Evolutionary conservation across 1,140 invertebrate genomes (phyloP).

Genomic region (Leptinotarsa undecemlineata): DNA sequence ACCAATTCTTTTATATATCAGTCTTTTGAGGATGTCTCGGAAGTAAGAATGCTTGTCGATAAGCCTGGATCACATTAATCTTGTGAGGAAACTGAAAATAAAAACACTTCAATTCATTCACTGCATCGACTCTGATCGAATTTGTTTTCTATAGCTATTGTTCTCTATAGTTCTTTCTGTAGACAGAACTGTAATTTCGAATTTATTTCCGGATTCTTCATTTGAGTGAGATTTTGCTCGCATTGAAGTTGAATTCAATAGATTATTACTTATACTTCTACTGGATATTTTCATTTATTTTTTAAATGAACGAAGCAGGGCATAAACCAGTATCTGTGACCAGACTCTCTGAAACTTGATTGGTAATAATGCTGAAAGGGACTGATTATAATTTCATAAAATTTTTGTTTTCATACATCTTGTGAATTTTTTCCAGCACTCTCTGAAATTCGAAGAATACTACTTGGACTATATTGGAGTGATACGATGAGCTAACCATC

Average conservation of each 20-base stretch:
- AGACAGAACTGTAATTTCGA: neutral
- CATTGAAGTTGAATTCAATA: no score
- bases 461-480: fast-evolving
- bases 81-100: neutral
- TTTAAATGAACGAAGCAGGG: no score
- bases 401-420: no score
- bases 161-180: neutral
- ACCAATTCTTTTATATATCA: constrained; percentile 6
- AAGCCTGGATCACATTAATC: constrained; percentile 5
- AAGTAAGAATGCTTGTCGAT: constrained; percentile 8
- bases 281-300: no score
- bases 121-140: neutral
- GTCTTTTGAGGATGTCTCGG: neutral
- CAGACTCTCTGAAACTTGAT: no score
- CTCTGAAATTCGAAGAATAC: no score
- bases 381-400: no score
- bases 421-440: no score
- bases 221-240: neutral
- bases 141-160: neutral
- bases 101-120: neutral
- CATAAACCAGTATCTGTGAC: no score
- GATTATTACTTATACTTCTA: no score
- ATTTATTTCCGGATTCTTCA: neutral
- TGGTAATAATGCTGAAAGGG: no score
- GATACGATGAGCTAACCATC: no score